Evolutionary conservation across 2,113 vertebrate species (phyloP), one percentile per base, ranked within the genome.

Genomic region (Dromiciops gliroides): DNA sequence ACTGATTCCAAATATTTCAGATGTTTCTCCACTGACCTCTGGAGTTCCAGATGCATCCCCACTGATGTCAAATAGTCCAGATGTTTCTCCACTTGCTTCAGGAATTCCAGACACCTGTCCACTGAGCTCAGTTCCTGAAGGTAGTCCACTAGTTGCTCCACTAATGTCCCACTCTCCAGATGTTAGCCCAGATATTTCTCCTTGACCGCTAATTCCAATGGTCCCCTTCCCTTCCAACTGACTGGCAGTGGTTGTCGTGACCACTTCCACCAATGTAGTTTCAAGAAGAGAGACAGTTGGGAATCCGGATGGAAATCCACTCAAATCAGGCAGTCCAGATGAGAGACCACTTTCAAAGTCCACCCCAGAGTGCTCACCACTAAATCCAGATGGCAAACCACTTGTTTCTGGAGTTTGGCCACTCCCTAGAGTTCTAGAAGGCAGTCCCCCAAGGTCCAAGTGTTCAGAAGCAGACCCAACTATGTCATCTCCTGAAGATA

Each of bases 271-370:
- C 91, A 99, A 96, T 0, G 98, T 98, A 48, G 99, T 98, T 22
- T 98, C 98, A 93, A 99, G 98, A 91, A 99, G 99, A 92, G 98
- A 98, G 91, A 99, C 67, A 0, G 98, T 99, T 91, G 99, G 99
- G 94, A 99, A 98, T 90, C 98, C 98, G 92, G 98, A 98, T 0
- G 97, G 0, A 24, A 99, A 98, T 44, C 98, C 99, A 83, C 98
- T 98, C 49, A 99, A 98, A 92, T 98, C 98, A 96, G 97, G 98
- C 90, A 98, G 98, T 93, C 98, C 99, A 56, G 99, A 99, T 50
- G 98, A 91, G 24, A 97, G 25, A 0, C 98, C 98, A 47, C 98
- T 99, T 94, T 97, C 89, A 95, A 98, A 6, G 90, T 98, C 97
- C 95, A 98, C 26, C 89, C 98, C 95, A 97, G 98, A 98, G 93